Evolutionary conservation across 2,113 vertebrate genomes (phyloP).

Genomic region (Peromyscus maniculatus): DNA sequence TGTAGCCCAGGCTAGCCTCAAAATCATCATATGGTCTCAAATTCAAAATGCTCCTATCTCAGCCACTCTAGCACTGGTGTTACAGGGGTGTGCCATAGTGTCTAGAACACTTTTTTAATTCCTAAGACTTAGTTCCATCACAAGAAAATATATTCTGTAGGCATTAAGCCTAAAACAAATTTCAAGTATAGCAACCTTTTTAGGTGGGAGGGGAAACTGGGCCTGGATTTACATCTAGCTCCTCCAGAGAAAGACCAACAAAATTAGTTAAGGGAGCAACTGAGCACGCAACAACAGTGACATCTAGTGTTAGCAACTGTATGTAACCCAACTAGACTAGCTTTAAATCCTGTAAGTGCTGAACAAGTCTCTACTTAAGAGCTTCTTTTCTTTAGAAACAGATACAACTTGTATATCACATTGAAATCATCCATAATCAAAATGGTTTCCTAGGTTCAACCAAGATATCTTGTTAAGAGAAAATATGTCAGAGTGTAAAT

Average conservation of each 20-base stretch:
- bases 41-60: not conserved
- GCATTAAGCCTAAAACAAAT: slow-evolving; percentile 45
- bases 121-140: slow-evolving; percentile 24
- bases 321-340: not conserved
- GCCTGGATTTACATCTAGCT: not conserved
- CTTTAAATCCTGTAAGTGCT: not conserved
- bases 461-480: not conserved
- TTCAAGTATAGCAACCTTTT: not conserved
- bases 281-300: slow-evolving; percentile 64
- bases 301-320: slow-evolving; percentile 77
- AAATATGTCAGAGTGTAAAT: slow-evolving; percentile 39
- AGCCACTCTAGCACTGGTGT: not conserved
- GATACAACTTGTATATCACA: not conserved
- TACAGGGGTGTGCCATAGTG: no score
- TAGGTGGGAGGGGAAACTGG: not conserved
- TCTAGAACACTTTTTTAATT: not conserved
- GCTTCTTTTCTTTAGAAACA: slow-evolving; percentile 18
- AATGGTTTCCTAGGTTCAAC: not conserved
- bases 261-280: not conserved
- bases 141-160: slow-evolving; percentile 57
- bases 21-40: not conserved
- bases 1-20: not conserved
- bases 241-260: slow-evolving; percentile 18
- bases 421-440: slow-evolving; percentile 19
- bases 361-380: not conserved